Conservation (phyloP, 2,113 vertebrate genomes). For the Terrapene triunguis region DNA sequence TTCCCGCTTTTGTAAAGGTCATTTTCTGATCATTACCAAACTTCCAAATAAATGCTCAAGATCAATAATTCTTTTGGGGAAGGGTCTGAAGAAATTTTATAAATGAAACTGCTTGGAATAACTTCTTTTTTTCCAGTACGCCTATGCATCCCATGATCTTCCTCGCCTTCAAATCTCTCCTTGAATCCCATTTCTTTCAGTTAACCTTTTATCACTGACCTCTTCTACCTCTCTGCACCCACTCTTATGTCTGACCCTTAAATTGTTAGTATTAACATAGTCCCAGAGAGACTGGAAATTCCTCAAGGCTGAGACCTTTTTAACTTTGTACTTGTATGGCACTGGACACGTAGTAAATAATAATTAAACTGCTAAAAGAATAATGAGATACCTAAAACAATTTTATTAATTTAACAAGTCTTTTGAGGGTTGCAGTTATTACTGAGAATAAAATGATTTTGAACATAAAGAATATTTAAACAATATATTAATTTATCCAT, state of each 20-base stretch:
- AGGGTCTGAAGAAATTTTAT: neutral
- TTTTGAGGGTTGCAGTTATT: neutral
- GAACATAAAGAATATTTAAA: neutral
- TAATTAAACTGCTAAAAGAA: neutral
- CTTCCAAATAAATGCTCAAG: neutral
- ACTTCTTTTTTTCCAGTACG: neutral
- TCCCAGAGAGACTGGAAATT: conserved; percentile 28
- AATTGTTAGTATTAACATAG: neutral
- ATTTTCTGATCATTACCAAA: neutral
- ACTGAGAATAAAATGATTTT: neutral
- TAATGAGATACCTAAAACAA: neutral
- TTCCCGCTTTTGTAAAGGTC: neutral
- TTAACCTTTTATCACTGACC: neutral
- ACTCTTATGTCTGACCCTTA: conserved; percentile 37
- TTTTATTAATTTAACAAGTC: neutral
- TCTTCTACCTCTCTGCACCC: conserved; percentile 9
- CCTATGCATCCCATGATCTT: neutral
- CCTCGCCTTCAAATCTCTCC: neutral
- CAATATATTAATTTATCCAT: neutral
- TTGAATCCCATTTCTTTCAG: conserved; percentile 1
- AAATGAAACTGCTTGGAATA: neutral
- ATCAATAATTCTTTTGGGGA: neutral
- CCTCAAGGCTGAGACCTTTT: conserved; percentile 25
- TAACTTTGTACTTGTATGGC: conserved; percentile 30
- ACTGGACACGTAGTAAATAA: neutral